Conservation (phyloP, 2,888 invertebrate genomes). For the Lepidonotus clava region DNA sequence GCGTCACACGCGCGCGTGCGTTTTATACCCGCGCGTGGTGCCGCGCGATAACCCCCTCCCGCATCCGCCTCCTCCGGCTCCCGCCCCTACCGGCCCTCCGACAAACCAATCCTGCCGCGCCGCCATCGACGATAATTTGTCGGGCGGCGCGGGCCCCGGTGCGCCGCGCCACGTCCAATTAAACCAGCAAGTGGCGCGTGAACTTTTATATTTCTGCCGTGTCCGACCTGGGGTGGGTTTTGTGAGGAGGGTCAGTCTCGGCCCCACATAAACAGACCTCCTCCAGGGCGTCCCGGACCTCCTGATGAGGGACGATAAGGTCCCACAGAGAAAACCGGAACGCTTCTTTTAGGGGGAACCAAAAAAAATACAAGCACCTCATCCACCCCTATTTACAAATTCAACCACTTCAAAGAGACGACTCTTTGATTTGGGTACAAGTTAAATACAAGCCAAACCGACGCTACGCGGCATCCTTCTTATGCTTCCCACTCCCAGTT, state of each 20-base stretch:
- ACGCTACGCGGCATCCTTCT: no score
- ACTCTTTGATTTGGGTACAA: neutral
- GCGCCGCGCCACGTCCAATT: neutral
- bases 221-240: no score
- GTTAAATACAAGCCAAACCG: neutral
- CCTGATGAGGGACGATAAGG: neutral
- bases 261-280: neutral
- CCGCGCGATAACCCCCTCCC: neutral
- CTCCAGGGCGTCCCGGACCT: no score
- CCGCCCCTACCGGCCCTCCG: neutral
- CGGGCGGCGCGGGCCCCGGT: neutral
- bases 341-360: neutral
- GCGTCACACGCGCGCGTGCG: no score
- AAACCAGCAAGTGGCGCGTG: neutral
- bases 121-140: slow-evolving; percentile 34
- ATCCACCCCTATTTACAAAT: slow-evolving; percentile 1
- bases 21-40: neutral
- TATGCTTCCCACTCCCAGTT: no score
- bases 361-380: neutral
- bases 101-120: neutral
- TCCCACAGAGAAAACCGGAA: neutral
- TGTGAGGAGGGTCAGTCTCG: no score
- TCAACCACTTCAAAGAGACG: neutral
- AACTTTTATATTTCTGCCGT: slow-evolving; percentile 6
- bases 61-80: neutral